Evolutionary conservation across 2,888 invertebrate species (phyloP).

Genomic region (Gryllus longicercus): DNA sequence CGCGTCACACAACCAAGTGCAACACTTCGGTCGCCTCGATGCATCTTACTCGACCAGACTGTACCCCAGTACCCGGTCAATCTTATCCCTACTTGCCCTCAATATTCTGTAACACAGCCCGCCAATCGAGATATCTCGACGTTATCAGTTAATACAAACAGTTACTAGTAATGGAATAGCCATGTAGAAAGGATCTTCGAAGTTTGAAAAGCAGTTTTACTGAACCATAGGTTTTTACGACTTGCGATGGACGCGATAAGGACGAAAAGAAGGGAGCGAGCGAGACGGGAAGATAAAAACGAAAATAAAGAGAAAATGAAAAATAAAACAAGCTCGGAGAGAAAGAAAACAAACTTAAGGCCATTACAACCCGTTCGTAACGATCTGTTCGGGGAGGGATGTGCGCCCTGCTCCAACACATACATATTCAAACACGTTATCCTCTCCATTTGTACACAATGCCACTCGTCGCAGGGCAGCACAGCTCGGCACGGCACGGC

Average conservation of each 20-base stretch:
- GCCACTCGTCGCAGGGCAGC: background rate
- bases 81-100: background rate
- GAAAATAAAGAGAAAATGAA: background rate
- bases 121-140: slow-evolving; percentile 1
- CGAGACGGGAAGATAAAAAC: background rate
- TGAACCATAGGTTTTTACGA: slow-evolving; percentile 8
- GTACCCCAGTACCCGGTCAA: background rate
- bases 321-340: too few species aligned
- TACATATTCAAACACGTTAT: background rate
- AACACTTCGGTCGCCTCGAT: too few species aligned
- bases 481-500: too few species aligned
- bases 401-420: background rate
- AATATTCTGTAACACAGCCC: background rate
- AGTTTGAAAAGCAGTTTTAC: slow-evolving; percentile 17
- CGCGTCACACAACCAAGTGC: too few species aligned
- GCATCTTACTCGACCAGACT: background rate
- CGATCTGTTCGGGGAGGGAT: background rate
- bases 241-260: background rate
- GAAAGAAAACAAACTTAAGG: background rate
- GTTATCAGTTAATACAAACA: slow-evolving; percentile 17
- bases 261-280: slow-evolving; percentile 17
- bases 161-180: slow-evolving; percentile 17
- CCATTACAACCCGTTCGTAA: slow-evolving; percentile 6
- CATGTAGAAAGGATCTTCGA: slow-evolving; percentile 17
- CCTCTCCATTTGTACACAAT: background rate